Conservation (phyloP, 2,797 vertebrate species). For the Lophotriccus pileatus region DNA sequence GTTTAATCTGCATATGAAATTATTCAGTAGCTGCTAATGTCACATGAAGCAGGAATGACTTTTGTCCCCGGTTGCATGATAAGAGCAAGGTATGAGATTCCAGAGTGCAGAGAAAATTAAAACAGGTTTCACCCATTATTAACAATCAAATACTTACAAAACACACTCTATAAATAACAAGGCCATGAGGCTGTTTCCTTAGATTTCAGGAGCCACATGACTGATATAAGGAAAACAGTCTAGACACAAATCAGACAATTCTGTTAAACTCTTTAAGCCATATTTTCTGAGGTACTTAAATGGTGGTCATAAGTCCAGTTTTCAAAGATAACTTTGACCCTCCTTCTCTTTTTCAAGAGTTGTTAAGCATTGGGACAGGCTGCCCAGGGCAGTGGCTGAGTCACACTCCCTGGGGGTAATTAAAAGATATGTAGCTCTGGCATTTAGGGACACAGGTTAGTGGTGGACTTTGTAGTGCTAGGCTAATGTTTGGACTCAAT, state of each 20-base stretch:
- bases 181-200: not conserved
- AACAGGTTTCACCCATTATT: not conserved
- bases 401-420: not conserved
- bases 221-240: not conserved
- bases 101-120: not conserved
- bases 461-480: not conserved
- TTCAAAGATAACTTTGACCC: not conserved
- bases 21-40: not conserved
- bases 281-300: not conserved
- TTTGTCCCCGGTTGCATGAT: not conserved
- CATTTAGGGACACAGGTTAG: not conserved
- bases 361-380: not conserved
- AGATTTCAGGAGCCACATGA: not conserved
- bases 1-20: not conserved
- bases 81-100: not conserved
- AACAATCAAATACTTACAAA: not conserved
- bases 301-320: not conserved
- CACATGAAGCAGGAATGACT: not conserved
- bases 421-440: not conserved
- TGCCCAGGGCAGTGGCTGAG: not conserved
- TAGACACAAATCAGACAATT: not conserved
- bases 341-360: not conserved
- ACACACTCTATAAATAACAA: not conserved
- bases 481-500: not conserved
- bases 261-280: not conserved